Base-by-base conservation (phyloP, 2,797 vertebrate species). In the Cyprinella venusta region DNA sequence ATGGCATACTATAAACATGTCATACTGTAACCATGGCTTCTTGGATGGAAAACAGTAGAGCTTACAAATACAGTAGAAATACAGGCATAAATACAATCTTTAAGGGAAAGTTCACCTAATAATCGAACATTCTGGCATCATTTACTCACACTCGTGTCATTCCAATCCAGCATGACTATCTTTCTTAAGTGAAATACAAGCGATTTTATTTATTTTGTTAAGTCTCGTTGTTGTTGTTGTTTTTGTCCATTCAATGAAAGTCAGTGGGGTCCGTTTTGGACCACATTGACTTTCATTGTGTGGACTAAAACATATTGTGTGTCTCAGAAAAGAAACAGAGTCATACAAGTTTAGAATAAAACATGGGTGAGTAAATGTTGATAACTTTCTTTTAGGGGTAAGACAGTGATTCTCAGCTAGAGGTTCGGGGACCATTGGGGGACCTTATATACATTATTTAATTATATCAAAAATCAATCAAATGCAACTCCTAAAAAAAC, bases 21-120 rank as follows among this genome's bases (percentile, higher is more conserved):
- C 21, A 81, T 40, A 54, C 48, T 82, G 74, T 64, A 75, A 70
- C 67, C 64, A n/a, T 74, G 12, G n/a, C n/a, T 77, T 68, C 52
- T 15, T 21, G 61, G 65, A 68, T 79, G 24, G 5, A 52, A 71
- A 65, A 76, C 30, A 69, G 63, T 42, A 21, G 52, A 48, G 30
- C 48, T 74, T 52, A 52, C 50, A 52, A 48, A 16, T 69, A 61
- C 7, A 2, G 42, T 64, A 71, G 52, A 78, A 52, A 71, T 40
- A 71, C 10, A 38, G 42, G 18, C 67, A 74, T n/a, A n/a, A n/a
- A n/a, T n/a, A 33, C 33, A 10, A 79, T 12, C 42, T 65, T 78
- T 8, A 48, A 77, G 74, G 16, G 15, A 40, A 76, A 26, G n/a
- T 61, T 61, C 36, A 40, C 13, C 38, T 16, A 15, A 16, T 24